Evolutionary conservation across 1,140 invertebrate species (phyloP), one percentile per base, ranked within the genome.

Genomic region (Drosophila nigromelanica): DNA sequence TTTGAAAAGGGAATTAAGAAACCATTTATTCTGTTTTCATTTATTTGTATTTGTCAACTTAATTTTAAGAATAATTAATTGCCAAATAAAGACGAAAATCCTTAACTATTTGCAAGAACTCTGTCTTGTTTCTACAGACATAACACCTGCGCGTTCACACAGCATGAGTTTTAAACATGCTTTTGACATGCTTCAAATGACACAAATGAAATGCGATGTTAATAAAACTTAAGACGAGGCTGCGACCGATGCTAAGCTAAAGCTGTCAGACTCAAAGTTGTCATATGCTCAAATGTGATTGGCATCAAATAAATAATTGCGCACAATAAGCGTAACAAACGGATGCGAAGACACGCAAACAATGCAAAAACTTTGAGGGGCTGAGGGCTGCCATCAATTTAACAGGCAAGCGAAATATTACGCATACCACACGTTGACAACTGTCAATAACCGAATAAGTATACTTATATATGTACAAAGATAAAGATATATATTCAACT

Each of bases 391-490:
- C 40, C 43, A 47, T 56, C 75, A 82, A 78, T 78, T 78, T 64
- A 69, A 59, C 73, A 43, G 21, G 50, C 42, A 77, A 73, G 43
- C 54, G 40, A 68, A 68, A 76, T 82, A 79, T 78, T 61, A 68
- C 66, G 80, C 76, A 83, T 82, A 82, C 80, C 71, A 68, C 75
- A 48, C 71, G 67, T 64, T 68, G 76, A 39, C 60, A 66, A 67
- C 54, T 18, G 51, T 27, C 71, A 54, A 63, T 77, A 54, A 73
- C 33, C 55, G 50, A 60, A 76, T 50, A 55, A 58, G 55, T 18
- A 45, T 45, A 45, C 55, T 33, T 58, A 58, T 43, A 27, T 18
- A 56, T 58, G 39, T 18, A 30, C 39, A 42, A 35, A 35, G 33
- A 35, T 35, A 35, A 35, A 35, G 33, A 35, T 24, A 61, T 21